These are phyloP conservation scores for Seira sanloemensis DNA, from an alignment of 2,888 invertebrate genomes.

Conservation along the genomic window DNA sequence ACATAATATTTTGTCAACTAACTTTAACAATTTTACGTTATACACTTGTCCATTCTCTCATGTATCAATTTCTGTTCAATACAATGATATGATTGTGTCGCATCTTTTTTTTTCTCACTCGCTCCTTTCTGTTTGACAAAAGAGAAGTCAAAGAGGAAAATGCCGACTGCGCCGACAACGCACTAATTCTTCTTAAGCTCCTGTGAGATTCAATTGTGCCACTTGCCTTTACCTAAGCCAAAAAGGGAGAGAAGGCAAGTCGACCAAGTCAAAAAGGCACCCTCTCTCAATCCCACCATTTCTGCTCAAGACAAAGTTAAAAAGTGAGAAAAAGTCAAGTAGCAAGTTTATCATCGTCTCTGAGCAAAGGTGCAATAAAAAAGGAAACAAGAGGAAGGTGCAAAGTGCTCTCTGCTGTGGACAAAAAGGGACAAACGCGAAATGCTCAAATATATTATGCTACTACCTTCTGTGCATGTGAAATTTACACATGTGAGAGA, in stretches of 20 bases:
- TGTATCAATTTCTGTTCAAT: neutral
- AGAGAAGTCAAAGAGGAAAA: neutral
- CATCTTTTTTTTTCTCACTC: neutral
- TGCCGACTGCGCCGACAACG: neutral
- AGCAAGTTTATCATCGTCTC: constrained; percentile 33
- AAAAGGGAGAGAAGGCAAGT: neutral
- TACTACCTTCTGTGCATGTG: neutral
- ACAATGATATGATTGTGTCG: neutral
- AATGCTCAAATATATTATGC: neutral
- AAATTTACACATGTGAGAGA: neutral
- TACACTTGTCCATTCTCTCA: neutral
- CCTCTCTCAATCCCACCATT: neutral
- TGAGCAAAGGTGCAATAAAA: constrained; percentile 30
- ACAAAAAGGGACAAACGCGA: constrained; percentile 32
- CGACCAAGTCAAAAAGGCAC: neutral
- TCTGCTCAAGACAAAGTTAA: neutral
- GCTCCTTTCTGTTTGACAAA: neutral
- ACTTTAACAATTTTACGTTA: too few species aligned
- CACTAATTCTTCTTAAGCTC: neutral
- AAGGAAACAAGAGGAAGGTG: constrained; percentile 38
- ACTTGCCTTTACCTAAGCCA: neutral
- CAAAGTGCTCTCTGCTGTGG: constrained; percentile 48
- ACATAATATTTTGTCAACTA: neutral
- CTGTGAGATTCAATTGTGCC: neutral
- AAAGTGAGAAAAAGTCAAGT: constrained; percentile 25